Evolutionary conservation across 2,888 invertebrate species (phyloP).

Genomic region (Hirtodrosophila histrioides): DNA sequence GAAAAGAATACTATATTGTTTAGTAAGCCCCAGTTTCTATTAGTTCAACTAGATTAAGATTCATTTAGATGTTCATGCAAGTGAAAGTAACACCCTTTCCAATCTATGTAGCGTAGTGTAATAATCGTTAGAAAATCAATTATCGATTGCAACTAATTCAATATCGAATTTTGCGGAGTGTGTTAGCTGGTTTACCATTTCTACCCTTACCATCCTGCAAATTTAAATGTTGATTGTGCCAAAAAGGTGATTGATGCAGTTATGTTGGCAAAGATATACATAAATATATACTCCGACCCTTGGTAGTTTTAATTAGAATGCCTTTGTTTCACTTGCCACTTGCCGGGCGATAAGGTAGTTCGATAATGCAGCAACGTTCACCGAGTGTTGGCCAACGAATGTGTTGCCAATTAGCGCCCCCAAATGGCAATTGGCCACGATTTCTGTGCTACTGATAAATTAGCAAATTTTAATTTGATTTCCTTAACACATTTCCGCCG

Average conservation of each 20-base stretch:
- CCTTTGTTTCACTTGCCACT: constrained; percentile 48
- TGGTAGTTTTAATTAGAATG: constrained; percentile 71
- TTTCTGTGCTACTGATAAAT: constrained; percentile 60
- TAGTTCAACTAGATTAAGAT: too few relatives aligned
- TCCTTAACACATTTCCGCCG: constrained; percentile 71
- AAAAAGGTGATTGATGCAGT: constrained; percentile 67
- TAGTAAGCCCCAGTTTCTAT: too few relatives aligned
- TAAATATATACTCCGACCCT: constrained; percentile 49
- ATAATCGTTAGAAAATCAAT: constrained; percentile 34
- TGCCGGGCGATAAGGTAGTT: constrained; percentile 3
- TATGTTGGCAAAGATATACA: constrained; percentile 31
- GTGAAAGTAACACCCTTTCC: too few relatives aligned
- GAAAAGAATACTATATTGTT: too few relatives aligned
- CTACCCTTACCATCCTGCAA: constrained; percentile 7
- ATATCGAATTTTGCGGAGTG: neutral
- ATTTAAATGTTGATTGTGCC: constrained; percentile 49
- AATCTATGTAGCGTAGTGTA: constrained; percentile 28
- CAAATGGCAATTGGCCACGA: constrained; percentile 29
- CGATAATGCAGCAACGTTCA: constrained; percentile 7
- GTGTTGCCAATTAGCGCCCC: constrained; percentile 55
- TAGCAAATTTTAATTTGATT: constrained; percentile 73
- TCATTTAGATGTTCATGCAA: too few relatives aligned
- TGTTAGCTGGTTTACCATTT: constrained; percentile 5
- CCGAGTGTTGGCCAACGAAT: constrained; percentile 4
- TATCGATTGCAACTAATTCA: constrained; percentile 31